Evolutionary conservation across 2,888 invertebrate species (phyloP).

Genomic region (Acleris laterana): DNA sequence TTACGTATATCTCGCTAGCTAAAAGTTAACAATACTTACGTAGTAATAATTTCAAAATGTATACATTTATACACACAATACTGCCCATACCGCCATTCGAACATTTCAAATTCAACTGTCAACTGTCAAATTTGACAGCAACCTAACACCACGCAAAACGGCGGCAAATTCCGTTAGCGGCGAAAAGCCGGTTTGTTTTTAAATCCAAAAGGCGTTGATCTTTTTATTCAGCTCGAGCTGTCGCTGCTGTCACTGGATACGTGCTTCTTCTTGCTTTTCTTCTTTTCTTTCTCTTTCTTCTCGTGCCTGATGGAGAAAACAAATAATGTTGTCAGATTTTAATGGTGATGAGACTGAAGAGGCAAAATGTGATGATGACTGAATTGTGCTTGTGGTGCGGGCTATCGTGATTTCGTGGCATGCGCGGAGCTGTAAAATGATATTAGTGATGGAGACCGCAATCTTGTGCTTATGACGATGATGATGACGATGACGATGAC

Average conservation of each 20-base stretch:
- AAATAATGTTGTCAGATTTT: slow-evolving; percentile 48
- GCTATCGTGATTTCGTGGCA: slow-evolving; percentile 68
- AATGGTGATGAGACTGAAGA: no score
- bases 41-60: no score
- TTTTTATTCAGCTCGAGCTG: slow-evolving; percentile 68
- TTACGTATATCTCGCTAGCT: no score
- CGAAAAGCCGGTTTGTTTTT: slow-evolving; percentile 18
- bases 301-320: slow-evolving; percentile 32
- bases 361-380: not conserved
- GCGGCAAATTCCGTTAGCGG: not conserved
- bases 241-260: slow-evolving; percentile 63
- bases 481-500: not conserved
- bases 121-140: slow-evolving; percentile 5
- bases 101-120: slow-evolving; percentile 1
- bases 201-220: slow-evolving; percentile 11
- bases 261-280: slow-evolving; percentile 62
- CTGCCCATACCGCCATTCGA: no score
- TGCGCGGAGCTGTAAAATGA: slow-evolving; percentile 78
- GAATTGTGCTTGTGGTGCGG: slow-evolving; percentile 69
- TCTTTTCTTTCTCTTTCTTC: slow-evolving; percentile 49
- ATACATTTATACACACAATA: no score
- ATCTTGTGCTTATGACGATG: slow-evolving; percentile 37
- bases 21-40: no score
- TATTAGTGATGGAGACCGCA: no score
- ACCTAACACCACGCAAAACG: not conserved